Base-by-base conservation (phyloP, 2,113 vertebrate species). In the Onychostruthus taczanowskii region DNA sequence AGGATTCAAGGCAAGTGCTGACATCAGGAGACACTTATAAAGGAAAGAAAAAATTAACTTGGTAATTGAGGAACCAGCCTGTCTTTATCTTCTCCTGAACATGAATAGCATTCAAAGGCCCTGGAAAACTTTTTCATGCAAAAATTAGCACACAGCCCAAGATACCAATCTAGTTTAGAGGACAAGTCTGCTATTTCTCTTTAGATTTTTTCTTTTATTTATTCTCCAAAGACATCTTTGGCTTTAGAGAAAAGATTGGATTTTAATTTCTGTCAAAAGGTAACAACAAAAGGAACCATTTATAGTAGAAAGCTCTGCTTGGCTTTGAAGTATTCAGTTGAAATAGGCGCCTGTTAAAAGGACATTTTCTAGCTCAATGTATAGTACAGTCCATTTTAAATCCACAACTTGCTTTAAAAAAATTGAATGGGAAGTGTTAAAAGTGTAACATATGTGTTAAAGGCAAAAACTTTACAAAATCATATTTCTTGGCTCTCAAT, bases 181-280 rank as follows among this genome's bases (percentile, higher is more conserved):
- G 81, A 81, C 77, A 94, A 94, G 50, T 84, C 78, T 28, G 84
- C 58, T 95, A 76, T n/a, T 92, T 90, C 85, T 81, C 79, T 88
- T 85, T 5, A 86, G 50, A 77, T 83, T 86, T 67, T 64, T 87
- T 85, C 56, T 69, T 69, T 86, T 87, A 93, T 91, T 95, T 92
- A 41, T 90, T 72, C 94, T 94, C 94, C 83, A 93, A 94, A 97
- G 83, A 53, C 66, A 84, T 85, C 84, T 94, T 58, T 49, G 33
- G 35, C 77, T 95, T 91, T 61, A 68, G 53, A 74, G 46, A 77
- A 90, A 89, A 94, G 64, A 95, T 24, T 58, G 66, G 66, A 81
- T 95, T 96, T 96, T 88, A 94, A 95, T 95, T 96, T 91, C 75
- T 93, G 81, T 84, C 79, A 82, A 94, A 93, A 93, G 76, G 70